Base-by-base conservation (phyloP, 92 coral and sea anemone genomes). In the Metridium senile region DNA sequence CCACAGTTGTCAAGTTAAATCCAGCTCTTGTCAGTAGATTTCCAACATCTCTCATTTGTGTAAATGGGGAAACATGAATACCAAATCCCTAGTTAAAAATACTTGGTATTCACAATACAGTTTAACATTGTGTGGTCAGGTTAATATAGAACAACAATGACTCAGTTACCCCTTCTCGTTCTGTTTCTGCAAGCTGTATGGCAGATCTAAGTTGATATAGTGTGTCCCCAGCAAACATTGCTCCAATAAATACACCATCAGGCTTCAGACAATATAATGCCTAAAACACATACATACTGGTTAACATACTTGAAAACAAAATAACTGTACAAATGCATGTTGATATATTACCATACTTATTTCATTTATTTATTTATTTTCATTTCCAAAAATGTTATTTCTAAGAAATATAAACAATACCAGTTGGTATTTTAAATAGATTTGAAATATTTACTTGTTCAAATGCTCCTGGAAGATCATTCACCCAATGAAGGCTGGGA, bases 11-110 rank as follows among this genome's bases (percentile, higher is more conserved):
- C 20, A 93, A 83, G 70, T 81, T 89, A 81, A 88, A 96, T 62
- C 99, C 99, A 71, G 93, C 86, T 68, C 93, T 89, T 23, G 97
- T 87, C 47, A 90, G 75, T 49, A 96, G 78, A 73, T 86, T 87
- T 51, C 99, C 99, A 72, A 96, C 79, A 72, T 96, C 99, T 65
- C 93, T 69, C 71, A 96, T 93, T 70, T 96, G 98, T 1, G 99
- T 91, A 33, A 95, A 95, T 49, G 99, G 99, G 35, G 99, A 96
- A 68, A 96, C 82, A 64, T 96, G 99, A 49, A 97, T 91, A 22
- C 96, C 99, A 83, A 96, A 96, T 0, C 99, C 99, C 97, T 91
- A 71, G 25, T 33, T 26, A 47, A 33, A 43, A 23, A 79, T 20
- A 75, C 0, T 0, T 21, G 81, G 66, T 49, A 58, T 49, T 9